These are phyloP conservation scores for Channa striata DNA, from an alignment of 2,797 vertebrate genomes.

Conservation along the genomic window DNA sequence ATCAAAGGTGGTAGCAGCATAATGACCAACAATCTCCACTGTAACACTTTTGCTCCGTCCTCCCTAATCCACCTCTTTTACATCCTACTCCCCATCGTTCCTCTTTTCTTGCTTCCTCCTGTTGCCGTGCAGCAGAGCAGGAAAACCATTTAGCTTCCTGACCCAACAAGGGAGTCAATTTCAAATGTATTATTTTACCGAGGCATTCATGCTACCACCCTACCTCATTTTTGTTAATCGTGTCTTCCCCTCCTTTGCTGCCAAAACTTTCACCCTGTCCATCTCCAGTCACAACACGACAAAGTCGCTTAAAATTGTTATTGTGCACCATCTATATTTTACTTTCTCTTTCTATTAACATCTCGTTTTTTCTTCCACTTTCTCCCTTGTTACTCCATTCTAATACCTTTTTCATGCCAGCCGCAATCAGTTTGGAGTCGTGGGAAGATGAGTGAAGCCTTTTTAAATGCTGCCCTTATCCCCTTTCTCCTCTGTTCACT, in stretches of 20 bases:
- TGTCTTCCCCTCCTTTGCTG: background rate
- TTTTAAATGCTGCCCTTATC: slow-evolving; percentile 21
- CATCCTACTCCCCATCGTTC: background rate
- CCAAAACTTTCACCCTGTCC: background rate
- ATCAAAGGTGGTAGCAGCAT: background rate
- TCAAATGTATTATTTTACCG: slow-evolving; percentile 25
- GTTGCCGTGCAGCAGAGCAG: background rate
- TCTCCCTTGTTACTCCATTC: slow-evolving; percentile 8
- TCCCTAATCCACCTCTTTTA: background rate
- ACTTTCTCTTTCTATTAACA: slow-evolving; percentile 30
- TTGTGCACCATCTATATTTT: slow-evolving; percentile 28
- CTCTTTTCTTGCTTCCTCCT: background rate
- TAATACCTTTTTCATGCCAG: slow-evolving; percentile 30
- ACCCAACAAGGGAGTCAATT: slow-evolving; percentile 15
- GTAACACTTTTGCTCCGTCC: background rate
- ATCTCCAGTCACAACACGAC: slow-evolving; percentile 15
- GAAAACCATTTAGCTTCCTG: slow-evolving; percentile 16
- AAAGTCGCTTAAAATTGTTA: slow-evolving; percentile 16
- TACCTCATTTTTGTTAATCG: slow-evolving; percentile 12
- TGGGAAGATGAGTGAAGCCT: slow-evolving; percentile 36
- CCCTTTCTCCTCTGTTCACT: slow-evolving; percentile 14
- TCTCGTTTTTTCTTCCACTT: slow-evolving; percentile 15
- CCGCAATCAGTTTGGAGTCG: slow-evolving; percentile 23
- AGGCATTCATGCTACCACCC: background rate
- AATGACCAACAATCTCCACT: background rate